Base-by-base conservation (phyloP, 1,140 invertebrate species). In the Zaprionus gabonicus region DNA sequence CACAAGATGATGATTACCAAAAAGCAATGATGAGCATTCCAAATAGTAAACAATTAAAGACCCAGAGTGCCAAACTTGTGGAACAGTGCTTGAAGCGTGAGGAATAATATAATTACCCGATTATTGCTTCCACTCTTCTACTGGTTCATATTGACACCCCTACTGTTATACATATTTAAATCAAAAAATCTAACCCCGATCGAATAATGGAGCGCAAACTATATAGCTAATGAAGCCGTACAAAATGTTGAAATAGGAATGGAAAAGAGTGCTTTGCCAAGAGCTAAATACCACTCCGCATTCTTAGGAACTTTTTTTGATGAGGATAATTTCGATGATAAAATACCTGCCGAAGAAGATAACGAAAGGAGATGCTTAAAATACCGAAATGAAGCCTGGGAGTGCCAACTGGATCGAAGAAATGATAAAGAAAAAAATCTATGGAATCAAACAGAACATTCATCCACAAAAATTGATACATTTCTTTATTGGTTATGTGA, bases 31-130 rank as follows among this genome's bases (percentile, higher is more conserved):
- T 79, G 41, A 82, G 72, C 78, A 73, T 91, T 13, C 91, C 86
- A 0, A 92, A 76, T 69, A 83, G 91, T 25, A 92, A 91, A 17
- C 84, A 91, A 66, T 80, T 92, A 3, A 92, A 92, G 64, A 64
- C 76, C 0, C 80, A 84, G 31, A 92, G 91, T 69, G 84, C 80
- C 17, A 81, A 73, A 62, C 28, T 92, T 4, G 66, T 23, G 81
- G 92, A 7, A 80, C 84, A n/a, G 25, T 25, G 5, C 2, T 17
- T 28, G 2, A 25, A 13, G 10, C 20, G 20, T 4, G 46, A 51
- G 1, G 23, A 51, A 12, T 49, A 20, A 49, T 51, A 51, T 17
- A 44, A 1, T 17, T 17, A 2, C 1, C 12, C 10, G 1, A 25
- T 5, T 15, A 17, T 46, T 9, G n/a, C 1, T 46, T 17, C 3